Conservation (phyloP, 2,113 vertebrate genomes). For the Dolichotis patagonum region DNA sequence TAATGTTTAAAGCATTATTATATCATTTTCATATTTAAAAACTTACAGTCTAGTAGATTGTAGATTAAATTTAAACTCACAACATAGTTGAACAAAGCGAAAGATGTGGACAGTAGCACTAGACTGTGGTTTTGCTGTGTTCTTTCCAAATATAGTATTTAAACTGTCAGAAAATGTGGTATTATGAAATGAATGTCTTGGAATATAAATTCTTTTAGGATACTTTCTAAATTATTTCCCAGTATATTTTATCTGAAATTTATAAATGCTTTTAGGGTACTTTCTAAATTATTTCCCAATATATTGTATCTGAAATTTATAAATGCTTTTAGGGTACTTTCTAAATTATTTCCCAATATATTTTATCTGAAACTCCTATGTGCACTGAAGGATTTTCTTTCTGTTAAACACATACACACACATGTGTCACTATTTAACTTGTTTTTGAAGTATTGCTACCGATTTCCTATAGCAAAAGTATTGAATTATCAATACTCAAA, state of each 20-base stretch:
- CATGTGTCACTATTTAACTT: background rate
- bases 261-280: background rate
- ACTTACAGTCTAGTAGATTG: background rate
- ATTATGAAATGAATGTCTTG: background rate
- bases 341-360: background rate
- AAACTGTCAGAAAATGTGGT: background rate
- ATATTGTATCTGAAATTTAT: background rate
- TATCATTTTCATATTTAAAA: background rate
- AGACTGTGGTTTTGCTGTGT: background rate
- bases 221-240: no score
- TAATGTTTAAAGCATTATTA: background rate
- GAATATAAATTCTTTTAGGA: no score
- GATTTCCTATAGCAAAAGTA: conserved; percentile 8
- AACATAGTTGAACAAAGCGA: background rate
- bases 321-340: background rate
- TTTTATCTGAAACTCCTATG: background rate
- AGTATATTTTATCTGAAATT: no score
- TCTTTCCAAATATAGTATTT: background rate
- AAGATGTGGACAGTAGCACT: background rate
- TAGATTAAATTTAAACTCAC: background rate
- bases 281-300: background rate
- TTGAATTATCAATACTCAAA: conserved; percentile 21
- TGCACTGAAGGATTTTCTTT: background rate
- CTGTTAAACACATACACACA: background rate
- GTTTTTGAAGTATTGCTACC: background rate